phyloP scores from a whole-genome alignment of 2,888 invertebrate species.

The Platynereis dumerilii region DNA sequence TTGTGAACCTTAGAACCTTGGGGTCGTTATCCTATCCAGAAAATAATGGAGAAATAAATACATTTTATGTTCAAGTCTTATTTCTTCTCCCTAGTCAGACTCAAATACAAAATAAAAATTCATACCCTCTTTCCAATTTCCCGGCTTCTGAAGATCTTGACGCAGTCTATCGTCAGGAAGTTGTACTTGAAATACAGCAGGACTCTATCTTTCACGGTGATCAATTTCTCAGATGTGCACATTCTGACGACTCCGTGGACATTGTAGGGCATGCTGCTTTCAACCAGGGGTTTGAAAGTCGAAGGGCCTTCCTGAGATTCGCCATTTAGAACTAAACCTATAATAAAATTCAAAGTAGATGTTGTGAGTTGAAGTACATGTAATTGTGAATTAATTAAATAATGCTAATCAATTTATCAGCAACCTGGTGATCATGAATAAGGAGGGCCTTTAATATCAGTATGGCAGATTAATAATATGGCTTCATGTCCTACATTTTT shows the following conservation, averaged over 20 bases:
- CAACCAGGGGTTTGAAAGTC: slow-evolving; percentile 84
- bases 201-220: slow-evolving; percentile 86
- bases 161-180: slow-evolving; percentile 93
- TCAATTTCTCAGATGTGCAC: slow-evolving; percentile 92
- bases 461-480: no score
- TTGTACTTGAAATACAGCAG: slow-evolving; percentile 96
- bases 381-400: no score
- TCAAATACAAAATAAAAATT: background rate
- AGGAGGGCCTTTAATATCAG: no score
- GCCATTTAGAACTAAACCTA: slow-evolving; percentile 82
- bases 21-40: no score
- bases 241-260: slow-evolving; percentile 94
- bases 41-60: slow-evolving; percentile 55
- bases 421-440: no score
- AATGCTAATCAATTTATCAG: no score
- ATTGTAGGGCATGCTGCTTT: slow-evolving; percentile 79
- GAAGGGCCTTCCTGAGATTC: slow-evolving; percentile 78
- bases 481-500: no score
- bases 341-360: no score
- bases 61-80: no score
- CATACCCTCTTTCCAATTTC: slow-evolving; percentile 81
- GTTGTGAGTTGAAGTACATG: no score
- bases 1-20: no score
- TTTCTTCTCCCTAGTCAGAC: no score
- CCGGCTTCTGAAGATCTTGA: slow-evolving; percentile 91